Conservation (phyloP, 2,797 vertebrate genomes). For the Oreortyx pictus region DNA sequence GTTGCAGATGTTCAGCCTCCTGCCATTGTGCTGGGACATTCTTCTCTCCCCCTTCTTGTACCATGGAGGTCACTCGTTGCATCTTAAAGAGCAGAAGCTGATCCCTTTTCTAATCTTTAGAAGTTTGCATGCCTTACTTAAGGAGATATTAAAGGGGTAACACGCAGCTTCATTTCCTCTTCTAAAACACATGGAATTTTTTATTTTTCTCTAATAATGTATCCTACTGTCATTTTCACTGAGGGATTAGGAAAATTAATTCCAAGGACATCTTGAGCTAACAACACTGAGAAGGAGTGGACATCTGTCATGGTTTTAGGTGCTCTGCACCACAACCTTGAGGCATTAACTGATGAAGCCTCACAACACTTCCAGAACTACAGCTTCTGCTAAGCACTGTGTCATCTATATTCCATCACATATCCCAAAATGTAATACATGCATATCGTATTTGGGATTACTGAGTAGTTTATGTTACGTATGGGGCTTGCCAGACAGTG, state of each 20-base stretch:
- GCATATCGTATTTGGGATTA: not conserved
- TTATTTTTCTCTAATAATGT: not conserved
- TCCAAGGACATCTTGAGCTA: not conserved
- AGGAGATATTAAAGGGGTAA: constrained; percentile 43
- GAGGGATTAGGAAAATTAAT: not conserved
- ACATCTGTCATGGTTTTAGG: not conserved
- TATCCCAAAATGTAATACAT: not conserved
- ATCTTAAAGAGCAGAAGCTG: constrained; percentile 8
- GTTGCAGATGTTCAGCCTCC: not conserved
- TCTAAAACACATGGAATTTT: not conserved
- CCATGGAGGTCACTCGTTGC: accelerated
- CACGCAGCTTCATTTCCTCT: constrained; percentile 26
- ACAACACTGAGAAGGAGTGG: not conserved
- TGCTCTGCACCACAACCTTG: not conserved
- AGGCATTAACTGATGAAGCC: not conserved
- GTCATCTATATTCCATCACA: not conserved
- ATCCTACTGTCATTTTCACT: not conserved
- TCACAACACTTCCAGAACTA: not conserved
- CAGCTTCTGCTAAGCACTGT: not conserved
- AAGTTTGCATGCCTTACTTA: constrained; percentile 52
- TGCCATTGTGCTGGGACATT: not conserved
- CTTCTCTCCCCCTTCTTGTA: not conserved
- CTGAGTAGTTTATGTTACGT: not conserved
- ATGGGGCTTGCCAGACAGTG: not conserved
- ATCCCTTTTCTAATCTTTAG: constrained; percentile 35